Evolutionary conservation across 1,140 invertebrate genomes (phyloP).

Genomic region (Tetramorium simillimum): DNA sequence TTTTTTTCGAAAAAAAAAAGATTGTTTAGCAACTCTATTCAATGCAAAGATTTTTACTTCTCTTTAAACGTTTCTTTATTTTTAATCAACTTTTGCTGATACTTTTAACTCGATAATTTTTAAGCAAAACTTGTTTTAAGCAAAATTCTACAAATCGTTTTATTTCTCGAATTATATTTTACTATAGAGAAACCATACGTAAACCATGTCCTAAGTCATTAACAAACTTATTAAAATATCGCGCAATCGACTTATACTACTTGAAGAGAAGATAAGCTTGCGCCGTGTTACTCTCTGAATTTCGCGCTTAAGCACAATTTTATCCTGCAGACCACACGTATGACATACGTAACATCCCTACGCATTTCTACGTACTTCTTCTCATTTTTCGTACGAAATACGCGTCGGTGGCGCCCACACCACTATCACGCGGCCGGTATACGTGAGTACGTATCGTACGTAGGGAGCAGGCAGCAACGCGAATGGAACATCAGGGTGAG

Average conservation of each 20-base stretch:
- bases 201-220: neutral
- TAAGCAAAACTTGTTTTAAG: neutral
- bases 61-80: neutral
- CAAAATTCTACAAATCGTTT: neutral
- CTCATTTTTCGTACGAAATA: conserved; percentile 43
- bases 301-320: conserved; percentile 33
- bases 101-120: neutral
- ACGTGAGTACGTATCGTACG: conserved; percentile 40
- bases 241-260: neutral
- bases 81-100: neutral
- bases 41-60: neutral
- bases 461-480: conserved; percentile 68
- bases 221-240: neutral
- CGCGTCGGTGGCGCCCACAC: conserved; percentile 7
- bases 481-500: conserved; percentile 73
- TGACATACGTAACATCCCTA: conserved; percentile 19
- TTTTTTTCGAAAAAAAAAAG: neutral
- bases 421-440: neutral
- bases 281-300: neutral
- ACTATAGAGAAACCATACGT: neutral
- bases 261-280: neutral
- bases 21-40: neutral
- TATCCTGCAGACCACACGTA: neutral
- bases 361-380: conserved; percentile 26
- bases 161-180: neutral